A percentile compares a stretch with the other conserved stretches of the same genome.
Conservation (phyloP, 2,888 invertebrate species). For the Conops quadrifasciatus region DNA sequence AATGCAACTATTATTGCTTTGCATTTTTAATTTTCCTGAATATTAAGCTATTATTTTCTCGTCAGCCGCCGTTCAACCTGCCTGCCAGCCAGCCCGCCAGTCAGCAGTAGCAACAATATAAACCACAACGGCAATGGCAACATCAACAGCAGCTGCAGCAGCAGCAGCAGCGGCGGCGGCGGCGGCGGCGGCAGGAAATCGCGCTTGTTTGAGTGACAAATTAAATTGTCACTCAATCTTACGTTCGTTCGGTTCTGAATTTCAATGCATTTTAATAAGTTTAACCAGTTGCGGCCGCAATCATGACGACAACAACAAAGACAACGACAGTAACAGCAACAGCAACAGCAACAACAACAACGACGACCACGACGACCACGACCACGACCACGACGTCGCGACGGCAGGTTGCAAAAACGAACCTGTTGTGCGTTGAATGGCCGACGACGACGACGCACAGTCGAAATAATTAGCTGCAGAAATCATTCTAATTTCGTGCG, state of each 20-base stretch:
- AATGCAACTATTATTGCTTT: too few species aligned
- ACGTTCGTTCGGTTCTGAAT: constrained; percentile 13
- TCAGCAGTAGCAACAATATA: not conserved
- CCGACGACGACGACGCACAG: too few species aligned
- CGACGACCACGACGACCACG: not conserved
- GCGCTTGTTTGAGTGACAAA: constrained; percentile 30
- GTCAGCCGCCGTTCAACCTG: not conserved
- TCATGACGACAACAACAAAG: not conserved
- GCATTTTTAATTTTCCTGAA: too few species aligned
- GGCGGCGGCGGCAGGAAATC: constrained; percentile 24
- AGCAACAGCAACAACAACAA: not conserved
- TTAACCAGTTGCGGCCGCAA: constrained; percentile 3
- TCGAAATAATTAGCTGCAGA: constrained; percentile 1
- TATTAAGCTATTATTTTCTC: not conserved
- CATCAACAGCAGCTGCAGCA: too few species aligned
- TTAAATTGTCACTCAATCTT: constrained; percentile 33
- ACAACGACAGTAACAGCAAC: not conserved
- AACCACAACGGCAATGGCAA: not conserved
- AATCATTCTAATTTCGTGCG: not conserved
- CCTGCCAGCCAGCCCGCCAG: not conserved
- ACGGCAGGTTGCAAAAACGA: not conserved
- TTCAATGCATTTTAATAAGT: constrained; percentile 20
- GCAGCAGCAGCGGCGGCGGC: not conserved
- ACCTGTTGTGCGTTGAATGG: too few species aligned
- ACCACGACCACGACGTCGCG: not conserved